phyloP scores from a whole-genome alignment of 2,113 vertebrate genomes.

The Anas platyrhynchos region DNA sequence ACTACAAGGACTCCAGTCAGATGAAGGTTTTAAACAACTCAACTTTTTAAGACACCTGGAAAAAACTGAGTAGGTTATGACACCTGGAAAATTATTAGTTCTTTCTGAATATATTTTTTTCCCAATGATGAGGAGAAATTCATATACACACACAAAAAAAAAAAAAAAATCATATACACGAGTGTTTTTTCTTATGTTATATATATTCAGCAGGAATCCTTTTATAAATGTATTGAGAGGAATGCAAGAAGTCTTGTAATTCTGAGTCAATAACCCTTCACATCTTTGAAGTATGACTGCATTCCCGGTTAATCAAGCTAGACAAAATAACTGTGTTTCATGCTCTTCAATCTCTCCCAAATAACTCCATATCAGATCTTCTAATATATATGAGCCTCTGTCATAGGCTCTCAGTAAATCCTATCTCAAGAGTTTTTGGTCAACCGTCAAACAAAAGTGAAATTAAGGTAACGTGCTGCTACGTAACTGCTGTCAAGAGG shows the following conservation, averaged over 20 bases:
- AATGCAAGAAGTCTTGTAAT: background rate
- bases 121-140: background rate
- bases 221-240: background rate
- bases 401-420: background rate
- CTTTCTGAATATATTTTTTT: background rate
- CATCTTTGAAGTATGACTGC: background rate
- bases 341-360: background rate
- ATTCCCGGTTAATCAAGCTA: background rate
- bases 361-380: rapidly evolving
- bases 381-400: background rate
- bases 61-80: background rate
- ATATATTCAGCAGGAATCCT: background rate
- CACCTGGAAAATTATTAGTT: background rate
- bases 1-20: too few species aligned
- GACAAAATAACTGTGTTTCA: background rate
- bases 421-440: too few species aligned
- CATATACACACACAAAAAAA: too few species aligned
- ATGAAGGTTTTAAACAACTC: background rate
- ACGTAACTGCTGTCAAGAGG: too few species aligned
- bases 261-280: background rate
- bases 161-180: too few species aligned
- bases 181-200: too few species aligned
- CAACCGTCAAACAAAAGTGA: too few species aligned
- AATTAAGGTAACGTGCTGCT: too few species aligned
- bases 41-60: background rate